A percentile compares a stretch with the other conserved stretches of the same genome.
phyloP scores from a whole-genome alignment of 1,140 invertebrate genomes.

The Bombus vancouverensis region DNA sequence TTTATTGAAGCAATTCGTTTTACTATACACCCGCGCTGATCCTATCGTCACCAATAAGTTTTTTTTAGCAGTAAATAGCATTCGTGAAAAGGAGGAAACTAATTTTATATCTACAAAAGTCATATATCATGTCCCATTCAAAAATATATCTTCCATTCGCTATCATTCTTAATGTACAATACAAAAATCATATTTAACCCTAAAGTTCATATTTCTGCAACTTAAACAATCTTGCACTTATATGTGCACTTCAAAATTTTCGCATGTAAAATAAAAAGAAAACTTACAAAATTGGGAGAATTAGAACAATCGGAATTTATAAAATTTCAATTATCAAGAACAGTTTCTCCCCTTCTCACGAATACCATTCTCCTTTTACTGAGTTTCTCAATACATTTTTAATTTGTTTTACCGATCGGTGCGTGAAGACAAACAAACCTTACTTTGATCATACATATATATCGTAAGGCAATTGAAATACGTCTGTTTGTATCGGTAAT shows the following conservation, averaged over 20 bases:
- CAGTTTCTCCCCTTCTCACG: background rate
- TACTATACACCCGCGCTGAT: constrained; percentile 35
- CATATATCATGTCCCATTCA: background rate
- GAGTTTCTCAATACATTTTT: constrained; percentile 7
- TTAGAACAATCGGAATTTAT: background rate
- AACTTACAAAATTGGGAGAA: constrained; percentile 9
- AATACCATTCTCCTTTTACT: background rate
- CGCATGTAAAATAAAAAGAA: background rate
- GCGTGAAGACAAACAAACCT: constrained; percentile 11
- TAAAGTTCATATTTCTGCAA: constrained; percentile 29
- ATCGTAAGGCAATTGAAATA: constrained; percentile 42
- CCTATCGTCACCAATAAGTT: constrained; percentile 18
- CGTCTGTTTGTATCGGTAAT: constrained; percentile 26
- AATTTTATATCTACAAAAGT: background rate
- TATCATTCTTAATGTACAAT: background rate
- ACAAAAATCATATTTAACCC: constrained; percentile 25
- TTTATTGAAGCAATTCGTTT: constrained; percentile 39
- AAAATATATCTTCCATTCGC: constrained; percentile 33
- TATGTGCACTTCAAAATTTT: constrained; percentile 9
- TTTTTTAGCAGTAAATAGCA: background rate
- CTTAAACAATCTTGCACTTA: constrained; percentile 16
- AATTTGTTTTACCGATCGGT: background rate
- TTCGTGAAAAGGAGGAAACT: constrained; percentile 2
- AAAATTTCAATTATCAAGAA: background rate
- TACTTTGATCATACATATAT: constrained; percentile 37